A percentile compares a stretch with the other conserved stretches of the same genome.
phyloP scores from a whole-genome alignment of 2,888 invertebrate genomes.

The Phyto melanocephala region DNA sequence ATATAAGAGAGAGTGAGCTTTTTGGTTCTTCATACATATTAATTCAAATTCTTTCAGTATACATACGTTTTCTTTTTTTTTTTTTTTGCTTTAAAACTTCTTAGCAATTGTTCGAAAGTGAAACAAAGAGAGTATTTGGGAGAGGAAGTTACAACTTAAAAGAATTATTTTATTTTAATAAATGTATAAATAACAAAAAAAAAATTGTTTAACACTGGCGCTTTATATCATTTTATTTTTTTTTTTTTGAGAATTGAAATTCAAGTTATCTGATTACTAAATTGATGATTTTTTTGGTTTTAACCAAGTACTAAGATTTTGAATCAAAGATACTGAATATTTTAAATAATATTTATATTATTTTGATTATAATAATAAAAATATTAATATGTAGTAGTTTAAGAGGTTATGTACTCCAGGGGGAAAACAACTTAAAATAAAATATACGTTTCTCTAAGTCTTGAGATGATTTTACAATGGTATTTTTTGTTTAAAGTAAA shows the following conservation, averaged over 20 bases:
- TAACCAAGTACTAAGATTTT: conserved; percentile 9
- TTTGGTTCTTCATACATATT: not conserved
- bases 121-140: not conserved
- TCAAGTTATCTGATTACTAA: not conserved
- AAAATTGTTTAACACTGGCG: conserved; percentile 47
- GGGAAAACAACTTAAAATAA: not conserved
- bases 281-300: not conserved
- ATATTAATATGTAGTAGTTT: no score
- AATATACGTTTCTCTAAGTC: conserved; percentile 25
- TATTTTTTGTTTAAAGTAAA: conserved; percentile 7
- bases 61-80: not conserved
- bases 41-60: not conserved
- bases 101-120: conserved; percentile 10
- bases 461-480: not conserved
- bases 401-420: not conserved
- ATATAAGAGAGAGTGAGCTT: conserved; percentile 59
- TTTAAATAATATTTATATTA: no score
- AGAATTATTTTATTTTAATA: conserved; percentile 2
- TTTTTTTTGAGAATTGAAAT: not conserved
- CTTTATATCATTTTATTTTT: not conserved
- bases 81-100: not conserved
- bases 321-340: conserved; percentile 32
- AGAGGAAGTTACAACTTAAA: not conserved
- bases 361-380: no score
- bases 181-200: conserved; percentile 38